Evolutionary conservation across 1,140 invertebrate species (phyloP), one percentile per base, ranked within the genome.

Genomic region (Lepidurus couesii): DNA sequence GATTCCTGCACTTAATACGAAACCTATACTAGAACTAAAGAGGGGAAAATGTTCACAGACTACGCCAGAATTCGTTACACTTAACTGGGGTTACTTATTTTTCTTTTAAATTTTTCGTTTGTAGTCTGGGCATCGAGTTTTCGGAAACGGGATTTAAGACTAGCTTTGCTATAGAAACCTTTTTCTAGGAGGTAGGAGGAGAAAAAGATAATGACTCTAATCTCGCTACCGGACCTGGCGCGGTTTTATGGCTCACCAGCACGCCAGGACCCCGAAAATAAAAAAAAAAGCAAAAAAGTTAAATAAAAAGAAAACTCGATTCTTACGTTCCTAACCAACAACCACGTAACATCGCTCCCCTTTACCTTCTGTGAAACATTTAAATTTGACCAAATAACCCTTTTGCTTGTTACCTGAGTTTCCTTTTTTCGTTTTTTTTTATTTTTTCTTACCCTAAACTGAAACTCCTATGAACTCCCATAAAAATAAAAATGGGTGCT

Each of bases 221-320:
- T 65, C 53, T 65, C 53, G 53, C 53, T 65, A 65, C 53, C 53
- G 53, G 53, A 65, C 53, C 53, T 65, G 53, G 53, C 53, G 53
- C 53, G 53, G 53, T 65, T 65, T 65, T 65, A 65, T 65, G 53
- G 53, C 53, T 65, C 16, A 21, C 53, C 53, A 65, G 21, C 53
- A 65, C 53, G 53, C 53, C 53, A 65, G 53, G 16, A 13, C 53
- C 53, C 21, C 53, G 1, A 8, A 65, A 65, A 65, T 1, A 65
- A 34, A 34, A 34, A 4, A n/a, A n/a, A n/a, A n/a, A n/a, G n/a
- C 26, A 34, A 34, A 34, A 26, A 34, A 34, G 3, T 34, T 1
- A 34, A 34, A 34, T 34, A 34, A 34, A 34, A 34, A 34, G 3
- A 34, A 34, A 34, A 34, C 34, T 34, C 34, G 34, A 34, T 34